Evolutionary conservation across 2,888 invertebrate genomes (phyloP).

Genomic region (Microplitis manilae): DNA sequence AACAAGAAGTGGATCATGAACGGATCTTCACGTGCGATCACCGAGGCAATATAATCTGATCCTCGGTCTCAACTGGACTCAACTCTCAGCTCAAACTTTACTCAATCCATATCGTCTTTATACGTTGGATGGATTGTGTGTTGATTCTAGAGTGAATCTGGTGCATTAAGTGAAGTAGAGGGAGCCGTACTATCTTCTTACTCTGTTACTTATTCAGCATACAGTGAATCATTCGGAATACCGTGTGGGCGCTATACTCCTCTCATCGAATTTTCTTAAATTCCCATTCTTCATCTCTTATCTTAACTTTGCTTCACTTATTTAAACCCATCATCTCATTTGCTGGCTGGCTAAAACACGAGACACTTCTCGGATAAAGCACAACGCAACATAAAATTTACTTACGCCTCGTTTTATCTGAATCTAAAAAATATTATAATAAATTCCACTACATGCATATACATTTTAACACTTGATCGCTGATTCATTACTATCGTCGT

Average conservation of each 20-base stretch:
- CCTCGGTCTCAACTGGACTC: conserved; percentile 36
- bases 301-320: conserved; percentile 29
- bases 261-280: conserved; percentile 33
- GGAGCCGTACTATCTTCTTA: conserved; percentile 41
- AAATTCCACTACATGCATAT: not conserved
- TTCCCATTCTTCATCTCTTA: conserved; percentile 39
- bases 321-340: conserved; percentile 40
- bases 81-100: conserved; percentile 15
- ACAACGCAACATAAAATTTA: not conserved
- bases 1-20: conserved; percentile 23
- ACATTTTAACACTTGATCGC: not conserved
- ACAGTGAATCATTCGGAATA: conserved; percentile 53
- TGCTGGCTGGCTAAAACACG: conserved; percentile 42
- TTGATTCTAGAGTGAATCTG: conserved; percentile 48
- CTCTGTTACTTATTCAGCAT: not conserved
- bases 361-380: conserved; percentile 6
- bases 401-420: not conserved
- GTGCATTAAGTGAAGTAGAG: conserved; percentile 31
- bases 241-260: conserved; percentile 55
- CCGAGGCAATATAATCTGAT: conserved; percentile 40
- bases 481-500: conserved; percentile 2
- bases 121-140: conserved; percentile 4
- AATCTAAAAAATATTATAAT: not conserved
- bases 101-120: not conserved
- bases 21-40: conserved; percentile 19